Conservation (phyloP, 2,888 invertebrate species). For the Omphaloscelis lunosa region DNA sequence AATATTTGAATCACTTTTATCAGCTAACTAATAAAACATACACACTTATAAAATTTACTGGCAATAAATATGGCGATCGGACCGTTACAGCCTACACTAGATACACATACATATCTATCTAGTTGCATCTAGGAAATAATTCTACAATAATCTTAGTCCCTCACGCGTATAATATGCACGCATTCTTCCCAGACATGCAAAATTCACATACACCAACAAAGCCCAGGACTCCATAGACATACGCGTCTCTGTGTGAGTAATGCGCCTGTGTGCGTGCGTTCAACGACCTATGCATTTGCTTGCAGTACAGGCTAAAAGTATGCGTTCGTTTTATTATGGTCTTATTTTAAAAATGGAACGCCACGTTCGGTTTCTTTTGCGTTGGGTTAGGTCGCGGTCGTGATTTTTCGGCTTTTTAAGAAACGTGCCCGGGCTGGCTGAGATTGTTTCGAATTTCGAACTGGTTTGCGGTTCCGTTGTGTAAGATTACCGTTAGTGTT, state of each 20-base stretch:
- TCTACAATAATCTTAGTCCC: constrained; percentile 89
- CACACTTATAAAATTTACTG: constrained; percentile 86
- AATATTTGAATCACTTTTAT: constrained; percentile 82
- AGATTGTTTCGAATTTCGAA: constrained; percentile 69
- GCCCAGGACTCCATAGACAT: constrained; percentile 72
- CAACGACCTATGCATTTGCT: constrained; percentile 90
- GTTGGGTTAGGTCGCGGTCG: constrained; percentile 88
- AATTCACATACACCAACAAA: constrained; percentile 84
- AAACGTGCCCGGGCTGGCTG: constrained; percentile 51
- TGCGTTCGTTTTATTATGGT: constrained; percentile 90
- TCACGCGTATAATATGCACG: constrained; percentile 85
- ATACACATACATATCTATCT: constrained; percentile 71
- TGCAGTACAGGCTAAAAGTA: constrained; percentile 90
- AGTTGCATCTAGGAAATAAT: constrained; percentile 89
- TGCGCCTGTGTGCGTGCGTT: constrained; percentile 82
- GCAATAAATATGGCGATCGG: constrained; percentile 83
- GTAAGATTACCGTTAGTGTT: constrained; percentile 76
- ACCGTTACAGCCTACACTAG: constrained; percentile 80
- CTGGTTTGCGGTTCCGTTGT: constrained; percentile 74
- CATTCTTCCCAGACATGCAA: constrained; percentile 90
- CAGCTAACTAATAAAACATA: constrained; percentile 81
- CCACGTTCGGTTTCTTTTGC: constrained; percentile 84
- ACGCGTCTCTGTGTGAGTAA: constrained; percentile 73
- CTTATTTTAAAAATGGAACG: constrained; percentile 90
- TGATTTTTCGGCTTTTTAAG: constrained; percentile 68